A percentile compares a stretch with the other conserved stretches of the same genome.
These are phyloP conservation scores for Matsumyia berberina DNA, from an alignment of 2,888 invertebrate species.

Conservation along the genomic window DNA sequence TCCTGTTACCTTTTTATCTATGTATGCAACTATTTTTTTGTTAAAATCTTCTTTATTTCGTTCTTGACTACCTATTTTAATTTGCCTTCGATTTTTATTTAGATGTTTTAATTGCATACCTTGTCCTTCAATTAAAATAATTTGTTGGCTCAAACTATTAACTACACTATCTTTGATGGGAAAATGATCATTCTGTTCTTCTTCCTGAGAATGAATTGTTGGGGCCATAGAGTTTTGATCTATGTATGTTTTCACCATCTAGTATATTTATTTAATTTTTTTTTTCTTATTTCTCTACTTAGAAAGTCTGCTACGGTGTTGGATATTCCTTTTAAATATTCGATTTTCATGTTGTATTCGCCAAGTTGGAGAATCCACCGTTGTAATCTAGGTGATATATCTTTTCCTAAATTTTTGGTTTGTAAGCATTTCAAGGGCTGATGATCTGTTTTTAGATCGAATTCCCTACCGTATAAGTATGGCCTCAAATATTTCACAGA, in stretches of 20 bases:
- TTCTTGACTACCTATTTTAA: no score
- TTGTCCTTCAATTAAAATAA: no score
- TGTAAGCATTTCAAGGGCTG: background rate
- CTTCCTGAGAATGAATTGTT: background rate
- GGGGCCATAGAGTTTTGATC: background rate
- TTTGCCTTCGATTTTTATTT: no score
- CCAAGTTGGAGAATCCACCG: conserved; percentile 28
- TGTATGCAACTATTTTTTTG: no score
- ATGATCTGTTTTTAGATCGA: no score
- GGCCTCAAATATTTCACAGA: no score
- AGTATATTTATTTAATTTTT: background rate
- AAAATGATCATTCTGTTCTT: conserved; percentile 1
- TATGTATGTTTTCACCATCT: background rate
- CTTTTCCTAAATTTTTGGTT: conserved; percentile 11
- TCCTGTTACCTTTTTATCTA: no score
- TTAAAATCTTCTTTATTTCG: no score
- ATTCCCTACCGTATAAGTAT: no score
- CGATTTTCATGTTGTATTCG: conserved; percentile 30
- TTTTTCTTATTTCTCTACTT: background rate
- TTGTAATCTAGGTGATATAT: conserved; percentile 22
- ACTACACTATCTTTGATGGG: conserved; percentile 1
- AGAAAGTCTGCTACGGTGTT: conserved; percentile 8
- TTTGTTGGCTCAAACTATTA: no score
- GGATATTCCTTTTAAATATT: conserved; percentile 10
- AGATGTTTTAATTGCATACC: no score